Conservation (phyloP, 1,140 invertebrate species). For the Drosophila tropicalis region DNA sequence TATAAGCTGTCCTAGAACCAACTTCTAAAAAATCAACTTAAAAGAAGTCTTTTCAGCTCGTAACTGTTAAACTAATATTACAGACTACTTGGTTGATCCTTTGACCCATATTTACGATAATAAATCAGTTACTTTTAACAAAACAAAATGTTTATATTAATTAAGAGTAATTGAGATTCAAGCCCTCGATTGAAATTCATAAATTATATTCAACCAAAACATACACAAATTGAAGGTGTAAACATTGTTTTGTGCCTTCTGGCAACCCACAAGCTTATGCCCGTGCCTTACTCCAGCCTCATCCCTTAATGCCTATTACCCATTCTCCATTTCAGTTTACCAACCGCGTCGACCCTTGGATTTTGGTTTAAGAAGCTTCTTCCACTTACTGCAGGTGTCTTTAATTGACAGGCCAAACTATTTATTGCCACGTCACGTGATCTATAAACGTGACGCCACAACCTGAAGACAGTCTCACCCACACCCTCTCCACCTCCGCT, state of each 20-base stretch:
- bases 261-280: slow-evolving; percentile 4
- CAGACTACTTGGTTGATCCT: no score
- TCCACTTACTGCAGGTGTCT: slow-evolving; percentile 61
- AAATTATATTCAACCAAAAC: slow-evolving; percentile 6
- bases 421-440: slow-evolving; percentile 77
- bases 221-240: slow-evolving; percentile 41
- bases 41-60: no score
- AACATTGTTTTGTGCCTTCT: slow-evolving; percentile 40
- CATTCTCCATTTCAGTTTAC: not conserved
- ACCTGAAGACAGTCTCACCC: slow-evolving; percentile 28
- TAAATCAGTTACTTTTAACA: not conserved
- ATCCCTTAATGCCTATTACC: not conserved
- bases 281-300: not conserved
- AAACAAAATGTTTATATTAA: not conserved
- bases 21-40: no score
- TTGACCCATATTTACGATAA: no score
- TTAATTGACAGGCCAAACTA: slow-evolving; percentile 77
- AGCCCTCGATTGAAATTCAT: not conserved
- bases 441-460: slow-evolving; percentile 55
- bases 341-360: not conserved
- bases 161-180: not conserved
- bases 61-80: no score
- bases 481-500: no score
- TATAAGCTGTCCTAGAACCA: no score
- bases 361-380: slow-evolving; percentile 17